Evolutionary conservation across 2,888 invertebrate genomes (phyloP).

Genomic region (Eilema sororculum): DNA sequence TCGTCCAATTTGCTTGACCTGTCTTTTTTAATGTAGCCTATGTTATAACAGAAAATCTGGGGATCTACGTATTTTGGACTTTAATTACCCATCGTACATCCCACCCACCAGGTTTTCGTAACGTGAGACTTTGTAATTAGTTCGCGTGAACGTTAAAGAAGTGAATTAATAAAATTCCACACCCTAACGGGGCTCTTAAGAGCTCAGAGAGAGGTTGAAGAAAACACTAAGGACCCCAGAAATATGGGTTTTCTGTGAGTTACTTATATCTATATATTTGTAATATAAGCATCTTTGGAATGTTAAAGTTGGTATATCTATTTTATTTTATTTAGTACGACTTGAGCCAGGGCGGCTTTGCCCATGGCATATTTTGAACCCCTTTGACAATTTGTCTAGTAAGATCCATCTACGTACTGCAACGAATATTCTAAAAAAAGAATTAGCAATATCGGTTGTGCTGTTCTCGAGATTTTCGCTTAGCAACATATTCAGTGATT

Average conservation of each 20-base stretch:
- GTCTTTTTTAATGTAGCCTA: conserved; percentile 6
- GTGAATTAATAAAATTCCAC: conserved; percentile 55
- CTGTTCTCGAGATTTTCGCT: too few species aligned
- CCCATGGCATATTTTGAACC: too few species aligned
- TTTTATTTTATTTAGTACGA: too few species aligned
- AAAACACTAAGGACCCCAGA: conserved; percentile 40
- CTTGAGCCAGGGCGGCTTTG: too few species aligned
- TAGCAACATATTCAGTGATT: too few species aligned
- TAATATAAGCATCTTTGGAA: conserved; percentile 35
- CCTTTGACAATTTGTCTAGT: too few species aligned
- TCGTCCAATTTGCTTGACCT: conserved; percentile 21
- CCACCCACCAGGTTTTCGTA: conserved; percentile 44
- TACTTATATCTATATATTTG: conserved; percentile 31
- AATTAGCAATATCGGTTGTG: too few species aligned
- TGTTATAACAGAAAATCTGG: conserved; percentile 1
- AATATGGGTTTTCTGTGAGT: conserved; percentile 42
- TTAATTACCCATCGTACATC: conserved; percentile 41
- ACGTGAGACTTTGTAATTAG: conserved; percentile 58
- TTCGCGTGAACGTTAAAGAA: conserved; percentile 48
- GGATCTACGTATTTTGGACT: conserved; percentile 34
- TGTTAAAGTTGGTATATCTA: too few species aligned
- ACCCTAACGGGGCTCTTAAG: conserved; percentile 32
- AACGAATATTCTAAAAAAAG: too few species aligned
- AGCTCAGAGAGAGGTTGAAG: conserved; percentile 33
- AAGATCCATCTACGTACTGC: too few species aligned